Base-by-base conservation (phyloP, 1,140 invertebrate species). In the Oppia nitens region DNA sequence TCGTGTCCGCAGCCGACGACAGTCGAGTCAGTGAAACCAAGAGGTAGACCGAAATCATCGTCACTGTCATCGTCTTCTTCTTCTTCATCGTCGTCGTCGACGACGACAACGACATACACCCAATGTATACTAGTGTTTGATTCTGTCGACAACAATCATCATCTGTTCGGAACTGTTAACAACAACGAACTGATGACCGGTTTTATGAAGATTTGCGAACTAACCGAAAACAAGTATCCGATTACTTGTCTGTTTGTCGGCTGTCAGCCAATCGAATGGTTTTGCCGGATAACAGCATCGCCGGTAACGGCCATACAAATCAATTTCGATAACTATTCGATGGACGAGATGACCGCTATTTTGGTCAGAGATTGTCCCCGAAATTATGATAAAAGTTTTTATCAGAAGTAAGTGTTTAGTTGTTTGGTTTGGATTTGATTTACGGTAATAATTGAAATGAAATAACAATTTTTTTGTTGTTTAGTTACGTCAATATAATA, bases 401-500 rank as follows among this genome's bases (percentile, higher is more conserved):
- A 54, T 40, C 9, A 27, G 11, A 17, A 17, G 14, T 26, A 56
- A n/a, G 51, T 56, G 27, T 56, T 23, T 53, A 49, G 9, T 40
- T 32, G 26, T 26, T 56, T 52, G 47, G 11, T 32, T 6, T 23
- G 51, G 29, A 47, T 56, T 47, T 14, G 26, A 11, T 23, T 49
- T 53, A 3, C 32, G 9, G 20, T 21, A 23, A 56, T 40, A 9
- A 40, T n/a, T 48, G n/a, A 6, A 9, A 21, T 54, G 4, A 9
- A 25, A 54, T 47, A 9, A n/a, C 4, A 4, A 6, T 47, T 56
- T 56, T 20, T 56, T 12, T 47, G 11, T 14, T 56, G 27, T 56
- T 56, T 56, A 40, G 17, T 40, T 56, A 56, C 21, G 55, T 56
- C 23, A 56, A 56, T 27, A 49, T 56, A 49, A 56, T 56, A 23